Evolutionary conservation across 2,888 invertebrate species (phyloP).

Genomic region (Lysandra coridon): DNA sequence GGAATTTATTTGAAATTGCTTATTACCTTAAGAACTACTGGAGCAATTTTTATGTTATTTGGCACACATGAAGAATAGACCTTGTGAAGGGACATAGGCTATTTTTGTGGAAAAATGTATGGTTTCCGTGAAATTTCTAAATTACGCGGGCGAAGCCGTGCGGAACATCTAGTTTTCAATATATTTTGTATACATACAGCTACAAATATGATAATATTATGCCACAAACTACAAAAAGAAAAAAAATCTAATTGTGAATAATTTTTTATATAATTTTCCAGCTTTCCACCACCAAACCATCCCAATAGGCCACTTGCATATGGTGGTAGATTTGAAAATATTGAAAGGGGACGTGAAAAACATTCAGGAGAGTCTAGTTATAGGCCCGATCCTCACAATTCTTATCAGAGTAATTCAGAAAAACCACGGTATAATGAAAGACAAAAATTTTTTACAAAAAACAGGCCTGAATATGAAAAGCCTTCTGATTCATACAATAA

Average conservation of each 20-base stretch:
- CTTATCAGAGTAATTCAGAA: constrained; percentile 47
- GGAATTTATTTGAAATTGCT: no score
- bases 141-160: no score
- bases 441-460: constrained; percentile 44
- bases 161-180: no score
- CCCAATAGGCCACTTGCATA: constrained; percentile 49
- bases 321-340: constrained; percentile 45
- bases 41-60: no score
- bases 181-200: no score
- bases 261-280: constrained; percentile 43
- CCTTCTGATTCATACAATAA: constrained; percentile 43
- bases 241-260: not conserved
- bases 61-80: no score
- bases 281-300: constrained; percentile 56
- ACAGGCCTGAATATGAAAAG: constrained; percentile 46
- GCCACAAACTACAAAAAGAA: not conserved
- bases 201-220: no score
- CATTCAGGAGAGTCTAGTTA: constrained; percentile 54
- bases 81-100: no score
- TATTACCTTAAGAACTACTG: no score
- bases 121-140: no score
- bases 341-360: constrained; percentile 46
- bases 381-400: constrained; percentile 47
- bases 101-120: no score
- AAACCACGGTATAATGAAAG: constrained; percentile 46